These are phyloP conservation scores for Holothuria scabra DNA, from an alignment of 53 echinoderm and acorn worm species.

Conservation along the genomic window DNA sequence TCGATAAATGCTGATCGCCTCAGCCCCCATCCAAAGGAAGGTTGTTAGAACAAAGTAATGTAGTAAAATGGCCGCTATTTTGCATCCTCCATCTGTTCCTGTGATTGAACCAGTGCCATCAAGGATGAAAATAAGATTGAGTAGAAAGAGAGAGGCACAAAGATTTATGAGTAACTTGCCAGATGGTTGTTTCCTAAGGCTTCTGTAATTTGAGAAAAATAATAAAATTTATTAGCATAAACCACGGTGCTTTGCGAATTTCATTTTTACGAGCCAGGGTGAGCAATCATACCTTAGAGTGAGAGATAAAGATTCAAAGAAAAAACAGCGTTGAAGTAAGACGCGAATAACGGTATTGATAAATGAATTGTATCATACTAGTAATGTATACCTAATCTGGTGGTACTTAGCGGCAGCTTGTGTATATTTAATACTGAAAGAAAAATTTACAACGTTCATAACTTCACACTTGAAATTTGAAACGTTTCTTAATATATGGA, in stretches of 20 bases:
- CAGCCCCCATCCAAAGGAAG: slow-evolving; percentile 89
- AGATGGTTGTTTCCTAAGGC: slow-evolving; percentile 71
- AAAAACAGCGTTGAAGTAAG: too few relatives aligned
- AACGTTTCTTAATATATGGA: background rate
- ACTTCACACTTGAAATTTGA: background rate
- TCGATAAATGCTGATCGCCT: slow-evolving; percentile 87
- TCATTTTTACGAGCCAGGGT: too few relatives aligned
- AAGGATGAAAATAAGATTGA: slow-evolving; percentile 82
- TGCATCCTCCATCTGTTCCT: slow-evolving; percentile 58
- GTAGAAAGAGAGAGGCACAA: slow-evolving; percentile 70
- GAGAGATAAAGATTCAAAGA: too few relatives aligned
- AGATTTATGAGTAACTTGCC: slow-evolving; percentile 88
- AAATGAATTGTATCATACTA: too few relatives aligned
- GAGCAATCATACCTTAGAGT: too few relatives aligned
- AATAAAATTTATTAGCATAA: background rate
- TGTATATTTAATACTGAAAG: background rate
- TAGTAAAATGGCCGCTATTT: slow-evolving; percentile 68
- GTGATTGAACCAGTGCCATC: slow-evolving; percentile 63
- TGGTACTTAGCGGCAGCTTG: too few relatives aligned
- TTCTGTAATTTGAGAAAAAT: slow-evolving; percentile 49
- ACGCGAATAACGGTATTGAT: too few relatives aligned
- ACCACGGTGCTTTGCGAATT: too few relatives aligned
- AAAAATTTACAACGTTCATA: background rate
- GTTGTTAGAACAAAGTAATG: slow-evolving; percentile 87
- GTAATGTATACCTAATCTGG: too few relatives aligned